Base-by-base conservation (phyloP, 2,888 invertebrate genomes). In the Trileptium ribeirensis region DNA sequence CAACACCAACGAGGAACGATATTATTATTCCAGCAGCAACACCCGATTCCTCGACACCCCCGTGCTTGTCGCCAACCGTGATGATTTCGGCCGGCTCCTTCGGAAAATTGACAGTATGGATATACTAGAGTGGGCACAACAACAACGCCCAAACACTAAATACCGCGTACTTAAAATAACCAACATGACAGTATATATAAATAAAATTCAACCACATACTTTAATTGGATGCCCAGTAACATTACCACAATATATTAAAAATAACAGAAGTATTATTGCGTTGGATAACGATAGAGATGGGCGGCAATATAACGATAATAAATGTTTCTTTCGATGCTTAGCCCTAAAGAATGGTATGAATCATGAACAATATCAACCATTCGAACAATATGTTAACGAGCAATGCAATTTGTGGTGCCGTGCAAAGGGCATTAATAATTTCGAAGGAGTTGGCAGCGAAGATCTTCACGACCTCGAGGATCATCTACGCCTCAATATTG, bases 91-190 rank as follows among this genome's bases (percentile, higher is more conserved):
- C n/a, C n/a, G n/a, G n/a, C n/a, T n/a, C n/a, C n/a, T n/a, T n/a
- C n/a, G n/a, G n/a, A n/a, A n/a, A n/a, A n/a, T n/a, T n/a, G n/a
- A n/a, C n/a, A n/a, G n/a, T 51, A 15, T 51, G 51, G 74, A 70
- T 36, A 31, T 70, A 36, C 15, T 70, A n/a, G 15, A 70, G 31
- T 70, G 74, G 74, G 74, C 31, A 31, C 8, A n/a, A 36, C 74
- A 70, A 70, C 74, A 70, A 70, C 8, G 74, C 8, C 74, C 74
- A 31, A 70, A 70, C n/a, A 70, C 31, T 15, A 70, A 70, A 70
- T 70, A 15, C n/a, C 8, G 8, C n/a, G 74, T 70, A n/a, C 8
- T 15, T 31, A 8, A n/a, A 31, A 31, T 70, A 15, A 70, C 74
- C 8, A 70, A 70, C 74, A 31, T 70, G 74, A 70, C 74, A 15